Evolutionary conservation across 64 coral and sea anemone species (phyloP), one percentile per base, ranked within the genome.

Genomic region (Montipora sp.): DNA sequence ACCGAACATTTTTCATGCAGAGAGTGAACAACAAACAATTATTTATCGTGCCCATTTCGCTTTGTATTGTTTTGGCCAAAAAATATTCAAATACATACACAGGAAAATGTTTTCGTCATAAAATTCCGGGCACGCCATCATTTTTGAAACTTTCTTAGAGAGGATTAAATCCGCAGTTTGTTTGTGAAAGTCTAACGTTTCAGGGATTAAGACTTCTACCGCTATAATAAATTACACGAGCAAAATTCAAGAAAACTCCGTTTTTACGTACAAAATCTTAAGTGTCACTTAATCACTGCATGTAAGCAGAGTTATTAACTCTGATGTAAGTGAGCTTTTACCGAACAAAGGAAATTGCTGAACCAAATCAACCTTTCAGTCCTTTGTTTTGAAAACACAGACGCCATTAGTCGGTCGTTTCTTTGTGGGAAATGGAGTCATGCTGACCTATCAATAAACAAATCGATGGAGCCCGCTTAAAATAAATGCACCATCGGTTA

Each of bases 321-420:
- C 27, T 27, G 27, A 83, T 15, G 6, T 67, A 11, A 47, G 27
- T 13, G 19, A 8, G 80, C 7, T 67, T 83, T 63, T 23, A 60
- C 1, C 24, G 51, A 67, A 60, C 80, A 83, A 83, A 67, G 18
- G 60, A 65, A 9, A 27, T 19, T 8, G 5, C 15, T 18, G 13
- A 48, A 63, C 7, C 80, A 67, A 83, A 83, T 65, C 80, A 7
- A 15, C 60, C 65, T 22, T 19, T 49, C 63, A 59, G 7, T 15
- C 66, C 7, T 70, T 50, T 85, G 66, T 71, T 85, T 71, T 72
- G 82, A n/a, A 50, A 84, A 85, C 65, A 85, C 45, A n/a, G 65
- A 59, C 82, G 18, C 65, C 82, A 85, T 21, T 70, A 9, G 7
- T 3, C 77, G n/a, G 46, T 55, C 36, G 36, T 8, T 81, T 43